Conservation (phyloP, 2,113 vertebrate species). For the Felis chaus region DNA sequence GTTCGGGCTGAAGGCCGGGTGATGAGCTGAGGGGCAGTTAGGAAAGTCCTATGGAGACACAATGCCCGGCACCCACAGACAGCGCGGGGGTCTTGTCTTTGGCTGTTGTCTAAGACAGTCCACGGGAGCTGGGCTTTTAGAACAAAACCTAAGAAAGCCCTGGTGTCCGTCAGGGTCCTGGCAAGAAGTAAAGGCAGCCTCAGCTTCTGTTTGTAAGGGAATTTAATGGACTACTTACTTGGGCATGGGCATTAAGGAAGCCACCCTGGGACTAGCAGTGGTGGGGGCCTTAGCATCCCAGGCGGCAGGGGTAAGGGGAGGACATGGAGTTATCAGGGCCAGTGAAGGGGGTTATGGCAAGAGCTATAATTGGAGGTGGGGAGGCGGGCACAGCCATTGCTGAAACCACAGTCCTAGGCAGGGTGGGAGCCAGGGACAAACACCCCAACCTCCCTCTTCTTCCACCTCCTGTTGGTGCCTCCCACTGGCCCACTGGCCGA, state of each 20-base stretch:
- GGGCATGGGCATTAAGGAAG: background rate
- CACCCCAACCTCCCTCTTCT: background rate
- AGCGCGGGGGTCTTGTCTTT: background rate
- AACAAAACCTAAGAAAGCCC: background rate
- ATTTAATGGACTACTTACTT: background rate
- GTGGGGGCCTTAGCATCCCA: background rate
- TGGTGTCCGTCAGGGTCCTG: background rate
- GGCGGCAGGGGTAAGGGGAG: no score
- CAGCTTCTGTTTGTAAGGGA: background rate
- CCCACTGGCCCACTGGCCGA: background rate
- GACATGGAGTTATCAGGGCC: background rate
- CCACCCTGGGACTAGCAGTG: background rate
- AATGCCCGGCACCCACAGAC: background rate
- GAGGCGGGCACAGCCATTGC: background rate
- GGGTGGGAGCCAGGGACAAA: background rate
- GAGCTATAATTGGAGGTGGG: rapidly evolving
- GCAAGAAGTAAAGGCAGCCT: background rate
- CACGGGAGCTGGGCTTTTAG: background rate
- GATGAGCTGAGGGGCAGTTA: no score
- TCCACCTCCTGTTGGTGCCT: background rate
- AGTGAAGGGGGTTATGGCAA: background rate
- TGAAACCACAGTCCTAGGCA: background rate
- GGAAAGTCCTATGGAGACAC: background rate
- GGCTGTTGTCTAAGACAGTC: background rate
- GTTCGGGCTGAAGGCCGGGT: background rate